Evolutionary conservation across 2,888 invertebrate genomes (phyloP).

Genomic region (Neocrepidodera transversa): DNA sequence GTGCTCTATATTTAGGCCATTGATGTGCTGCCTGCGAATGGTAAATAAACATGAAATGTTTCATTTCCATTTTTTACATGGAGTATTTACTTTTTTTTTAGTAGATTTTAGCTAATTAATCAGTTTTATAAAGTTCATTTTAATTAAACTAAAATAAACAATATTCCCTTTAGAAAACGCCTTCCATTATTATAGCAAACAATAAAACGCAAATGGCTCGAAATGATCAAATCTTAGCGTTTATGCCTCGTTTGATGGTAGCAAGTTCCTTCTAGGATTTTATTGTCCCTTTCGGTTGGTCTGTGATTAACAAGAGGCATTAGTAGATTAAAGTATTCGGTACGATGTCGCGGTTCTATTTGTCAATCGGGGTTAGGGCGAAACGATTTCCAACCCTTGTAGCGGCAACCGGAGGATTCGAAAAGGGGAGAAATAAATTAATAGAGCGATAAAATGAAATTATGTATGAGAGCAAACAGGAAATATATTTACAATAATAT

Average conservation of each 20-base stretch:
- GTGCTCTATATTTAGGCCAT: background rate
- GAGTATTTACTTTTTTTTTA: too few species aligned
- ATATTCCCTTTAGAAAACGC: too few species aligned
- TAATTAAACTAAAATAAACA: too few species aligned
- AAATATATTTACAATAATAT: too few species aligned
- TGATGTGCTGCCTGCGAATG: background rate
- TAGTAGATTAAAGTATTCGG: conserved; percentile 45
- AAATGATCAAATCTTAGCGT: conserved; percentile 57
- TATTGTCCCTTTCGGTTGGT: conserved; percentile 41
- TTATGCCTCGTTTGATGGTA: conserved; percentile 56
- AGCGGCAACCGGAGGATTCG: conserved; percentile 2
- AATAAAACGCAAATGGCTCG: conserved; percentile 54
- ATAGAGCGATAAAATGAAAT: background rate
- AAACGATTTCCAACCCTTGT: conserved; percentile 20
- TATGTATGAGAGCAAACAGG: background rate
- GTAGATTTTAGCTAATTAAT: too few species aligned
- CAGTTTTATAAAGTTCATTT: too few species aligned
- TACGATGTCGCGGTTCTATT: conserved; percentile 33
- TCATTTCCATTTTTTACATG: conserved; percentile 53
- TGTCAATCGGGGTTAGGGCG: conserved; percentile 24
- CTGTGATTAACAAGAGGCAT: conserved; percentile 38
- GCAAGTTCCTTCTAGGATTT: conserved; percentile 47
- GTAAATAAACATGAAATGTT: conserved; percentile 1
- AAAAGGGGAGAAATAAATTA: conserved; percentile 9
- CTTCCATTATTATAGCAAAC: too few species aligned